These are phyloP conservation scores for Bradypodion ventrale DNA, from an alignment of 2,797 vertebrate species.

Conservation along the genomic window DNA sequence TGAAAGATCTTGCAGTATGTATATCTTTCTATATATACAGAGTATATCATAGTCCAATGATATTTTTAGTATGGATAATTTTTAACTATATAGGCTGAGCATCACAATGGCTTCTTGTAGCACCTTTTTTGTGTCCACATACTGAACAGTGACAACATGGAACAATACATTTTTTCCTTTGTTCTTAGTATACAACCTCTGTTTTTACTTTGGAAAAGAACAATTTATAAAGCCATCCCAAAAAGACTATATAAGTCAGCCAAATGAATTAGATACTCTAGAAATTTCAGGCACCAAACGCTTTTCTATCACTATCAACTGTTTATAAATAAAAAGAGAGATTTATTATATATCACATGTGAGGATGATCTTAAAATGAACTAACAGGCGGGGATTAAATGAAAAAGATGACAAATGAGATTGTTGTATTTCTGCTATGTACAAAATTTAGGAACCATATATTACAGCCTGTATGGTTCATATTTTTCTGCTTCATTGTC, in stretches of 20 bases:
- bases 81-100: slow-evolving; percentile 72
- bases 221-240: slow-evolving; percentile 45
- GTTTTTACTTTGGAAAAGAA: slow-evolving; percentile 43
- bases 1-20: slow-evolving; percentile 71
- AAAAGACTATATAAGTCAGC: slow-evolving; percentile 44
- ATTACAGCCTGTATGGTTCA: slow-evolving; percentile 6
- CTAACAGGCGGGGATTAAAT: slow-evolving; percentile 47
- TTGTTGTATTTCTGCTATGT: slow-evolving; percentile 14
- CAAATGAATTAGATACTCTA: slow-evolving; percentile 20
- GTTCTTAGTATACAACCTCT: slow-evolving; percentile 69
- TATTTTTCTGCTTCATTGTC: not conserved
- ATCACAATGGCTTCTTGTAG: slow-evolving; percentile 67
- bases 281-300: slow-evolving; percentile 47
- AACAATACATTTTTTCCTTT: slow-evolving; percentile 67
- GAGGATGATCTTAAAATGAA: slow-evolving; percentile 41
- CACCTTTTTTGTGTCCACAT: slow-evolving; percentile 61
- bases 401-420: slow-evolving; percentile 36
- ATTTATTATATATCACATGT: slow-evolving; percentile 39
- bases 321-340: slow-evolving; percentile 23
- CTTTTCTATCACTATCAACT: slow-evolving; percentile 34
- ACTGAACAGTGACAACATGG: slow-evolving; percentile 55
- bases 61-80: slow-evolving; percentile 76
- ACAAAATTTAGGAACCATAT: not conserved
- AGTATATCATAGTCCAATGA: slow-evolving; percentile 68
- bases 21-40: slow-evolving; percentile 5